These are phyloP conservation scores for Proisotoma minuta DNA, from an alignment of 2,888 invertebrate genomes.

Conservation along the genomic window DNA sequence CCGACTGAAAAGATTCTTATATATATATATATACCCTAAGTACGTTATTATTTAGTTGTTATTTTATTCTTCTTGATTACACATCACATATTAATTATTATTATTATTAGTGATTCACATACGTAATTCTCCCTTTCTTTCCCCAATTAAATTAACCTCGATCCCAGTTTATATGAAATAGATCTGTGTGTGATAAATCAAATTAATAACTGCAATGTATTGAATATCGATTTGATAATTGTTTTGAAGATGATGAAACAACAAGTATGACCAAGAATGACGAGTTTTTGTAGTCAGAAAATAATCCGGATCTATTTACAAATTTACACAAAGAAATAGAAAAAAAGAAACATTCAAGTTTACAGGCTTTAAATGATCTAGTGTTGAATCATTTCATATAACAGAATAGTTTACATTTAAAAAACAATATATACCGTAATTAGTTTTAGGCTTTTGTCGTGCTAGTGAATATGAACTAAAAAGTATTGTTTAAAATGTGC, in stretches of 20 bases:
- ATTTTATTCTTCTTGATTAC: too few relatives aligned
- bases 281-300: conserved; percentile 1
- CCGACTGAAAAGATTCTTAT: background rate
- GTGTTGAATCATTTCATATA: background rate
- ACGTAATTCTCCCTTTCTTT: too few relatives aligned
- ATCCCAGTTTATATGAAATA: too few relatives aligned
- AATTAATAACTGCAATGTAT: too few relatives aligned
- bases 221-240: background rate
- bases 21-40: background rate
- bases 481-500: background rate
- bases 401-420: too few relatives aligned
- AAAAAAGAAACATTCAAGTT: background rate
- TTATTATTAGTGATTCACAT: too few relatives aligned
- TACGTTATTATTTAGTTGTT: background rate
- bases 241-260: background rate
- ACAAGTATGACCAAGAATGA: background rate
- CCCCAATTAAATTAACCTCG: too few relatives aligned
- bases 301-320: background rate
- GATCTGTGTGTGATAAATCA: too few relatives aligned
- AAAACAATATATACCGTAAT: too few relatives aligned
- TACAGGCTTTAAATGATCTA: background rate
- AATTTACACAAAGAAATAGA: background rate
- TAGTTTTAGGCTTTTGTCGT: background rate
- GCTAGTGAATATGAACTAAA: background rate
- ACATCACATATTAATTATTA: too few relatives aligned